A percentile compares a stretch with the other conserved stretches of the same genome.
Evolutionary conservation across 1,140 invertebrate genomes (phyloP).

Genomic region (Cotesia vestalis): DNA sequence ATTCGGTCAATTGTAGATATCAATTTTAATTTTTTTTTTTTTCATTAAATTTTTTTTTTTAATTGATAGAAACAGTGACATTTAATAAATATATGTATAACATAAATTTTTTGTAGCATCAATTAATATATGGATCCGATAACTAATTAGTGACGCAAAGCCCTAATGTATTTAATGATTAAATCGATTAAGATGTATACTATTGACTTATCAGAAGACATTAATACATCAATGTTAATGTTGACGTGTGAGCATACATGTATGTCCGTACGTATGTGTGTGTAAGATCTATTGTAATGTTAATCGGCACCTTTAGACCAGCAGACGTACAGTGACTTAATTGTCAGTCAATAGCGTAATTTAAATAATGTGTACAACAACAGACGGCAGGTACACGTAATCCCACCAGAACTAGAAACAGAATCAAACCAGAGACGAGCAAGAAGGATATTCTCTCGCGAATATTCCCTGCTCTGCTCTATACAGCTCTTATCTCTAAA

Average conservation of each 20-base stretch:
- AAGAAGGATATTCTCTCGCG: slow-evolving; percentile 10
- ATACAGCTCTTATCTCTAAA: too few relatives aligned
- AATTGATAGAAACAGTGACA: not conserved
- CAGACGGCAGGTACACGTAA: slow-evolving; percentile 9
- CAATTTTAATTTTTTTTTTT: slow-evolving; percentile 13
- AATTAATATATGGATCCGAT: too few relatives aligned
- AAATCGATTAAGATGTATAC: too few relatives aligned
- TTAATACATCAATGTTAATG: too few relatives aligned
- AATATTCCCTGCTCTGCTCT: not conserved
- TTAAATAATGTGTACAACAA: not conserved
- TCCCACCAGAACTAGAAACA: not conserved
- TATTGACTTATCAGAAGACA: too few relatives aligned
- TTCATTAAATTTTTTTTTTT: slow-evolving; percentile 8
- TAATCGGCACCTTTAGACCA: not conserved
- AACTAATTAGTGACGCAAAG: too few relatives aligned
- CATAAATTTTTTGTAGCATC: too few relatives aligned
- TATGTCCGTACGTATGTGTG: too few relatives aligned
- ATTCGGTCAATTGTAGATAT: slow-evolving; percentile 28
- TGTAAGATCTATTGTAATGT: not conserved
- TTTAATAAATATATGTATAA: not conserved
- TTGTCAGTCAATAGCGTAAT: slow-evolving; percentile 7
- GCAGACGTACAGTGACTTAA: not conserved
- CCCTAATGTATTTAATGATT: too few relatives aligned
- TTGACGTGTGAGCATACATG: too few relatives aligned
- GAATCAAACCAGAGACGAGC: too few relatives aligned